Evolutionary conservation across 1,140 invertebrate species (phyloP), one percentile per base, ranked within the genome.

Genomic region (Dendroctonus ponderosae): DNA sequence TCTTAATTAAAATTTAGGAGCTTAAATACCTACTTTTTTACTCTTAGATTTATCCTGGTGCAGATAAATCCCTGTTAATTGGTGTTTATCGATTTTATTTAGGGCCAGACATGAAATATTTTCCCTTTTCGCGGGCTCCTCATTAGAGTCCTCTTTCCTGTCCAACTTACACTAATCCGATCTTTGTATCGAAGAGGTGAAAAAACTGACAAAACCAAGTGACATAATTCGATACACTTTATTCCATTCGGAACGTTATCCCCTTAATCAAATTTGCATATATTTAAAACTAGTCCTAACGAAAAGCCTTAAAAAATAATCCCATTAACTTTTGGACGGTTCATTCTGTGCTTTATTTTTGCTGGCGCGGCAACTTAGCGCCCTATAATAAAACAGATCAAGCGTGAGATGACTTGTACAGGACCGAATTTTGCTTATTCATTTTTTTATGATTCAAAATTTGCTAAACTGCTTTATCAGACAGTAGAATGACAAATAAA

Each of bases 381-480:
- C 62, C 62, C 62, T 65, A 57, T 65, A 65, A 65, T 65, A 65
- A 65, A 65, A 65, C 52, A 65, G 52, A 65, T 65, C 53, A 57
- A 57, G 53, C 62, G 62, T 65, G 62, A 57, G 62, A 65, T 65
- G 62, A 65, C 52, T 49, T 57, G 3, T 49, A 15, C 62, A 65
- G 62, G 53, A 41, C 62, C 62, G 53, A 12, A 15, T 9, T 62
- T 40, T 56, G 3, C 8, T 46, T 46, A 46, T 46, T 1, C 4
- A 26, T 26, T 26, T 26, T 26, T 26, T 2, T 2, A 26, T 26
- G 1, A 2, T 26, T 26, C 26, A 26, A 26, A 26, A 2, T 26
- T 26, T 26, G 26, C 26, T 26, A 1, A 26, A 26, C 26, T 3
- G 26, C 26, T 26, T 26, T 26, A 26, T 26, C 26, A 26, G 26